Conservation (phyloP, 2,888 invertebrate species). For the Machimus atricapillus region DNA sequence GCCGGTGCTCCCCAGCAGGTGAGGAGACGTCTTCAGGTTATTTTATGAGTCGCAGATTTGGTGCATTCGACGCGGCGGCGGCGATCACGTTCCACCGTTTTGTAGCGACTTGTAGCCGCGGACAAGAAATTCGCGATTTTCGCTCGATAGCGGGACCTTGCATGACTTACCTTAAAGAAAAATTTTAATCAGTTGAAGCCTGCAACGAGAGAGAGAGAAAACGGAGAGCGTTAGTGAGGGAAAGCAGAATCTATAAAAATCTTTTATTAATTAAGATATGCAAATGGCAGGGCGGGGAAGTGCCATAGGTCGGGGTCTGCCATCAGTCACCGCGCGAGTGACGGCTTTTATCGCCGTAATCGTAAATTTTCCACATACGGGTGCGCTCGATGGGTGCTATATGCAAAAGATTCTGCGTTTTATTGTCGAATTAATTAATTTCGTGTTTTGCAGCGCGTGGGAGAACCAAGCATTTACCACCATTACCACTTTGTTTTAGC, state of each 20-base stretch:
- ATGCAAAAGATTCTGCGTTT: neutral
- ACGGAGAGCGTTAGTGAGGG: neutral
- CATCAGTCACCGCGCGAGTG: neutral
- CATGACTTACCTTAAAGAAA: slow-evolving; percentile 39
- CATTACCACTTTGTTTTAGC: neutral
- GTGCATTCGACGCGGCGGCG: neutral
- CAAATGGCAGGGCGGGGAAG: neutral
- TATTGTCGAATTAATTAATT: neutral
- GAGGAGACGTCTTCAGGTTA: neutral
- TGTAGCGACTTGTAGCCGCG: neutral
- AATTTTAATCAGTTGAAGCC: slow-evolving; percentile 24
- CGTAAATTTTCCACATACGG: neutral
- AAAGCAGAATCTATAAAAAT: neutral
- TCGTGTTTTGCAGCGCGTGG: neutral
- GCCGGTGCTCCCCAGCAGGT: neutral
- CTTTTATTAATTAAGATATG: slow-evolving; percentile 20
- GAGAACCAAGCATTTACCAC: neutral
- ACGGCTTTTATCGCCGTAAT: neutral
- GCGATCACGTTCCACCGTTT: neutral
- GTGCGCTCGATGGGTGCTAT: neutral
- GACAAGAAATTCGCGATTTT: neutral
- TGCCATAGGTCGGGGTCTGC: neutral
- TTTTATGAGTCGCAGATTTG: neutral
- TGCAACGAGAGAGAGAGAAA: slow-evolving; percentile 5
- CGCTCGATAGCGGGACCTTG: neutral